These are phyloP conservation scores for Tamandua tetradactyla DNA, from an alignment of 2,797 vertebrate genomes.

Conservation along the genomic window DNA sequence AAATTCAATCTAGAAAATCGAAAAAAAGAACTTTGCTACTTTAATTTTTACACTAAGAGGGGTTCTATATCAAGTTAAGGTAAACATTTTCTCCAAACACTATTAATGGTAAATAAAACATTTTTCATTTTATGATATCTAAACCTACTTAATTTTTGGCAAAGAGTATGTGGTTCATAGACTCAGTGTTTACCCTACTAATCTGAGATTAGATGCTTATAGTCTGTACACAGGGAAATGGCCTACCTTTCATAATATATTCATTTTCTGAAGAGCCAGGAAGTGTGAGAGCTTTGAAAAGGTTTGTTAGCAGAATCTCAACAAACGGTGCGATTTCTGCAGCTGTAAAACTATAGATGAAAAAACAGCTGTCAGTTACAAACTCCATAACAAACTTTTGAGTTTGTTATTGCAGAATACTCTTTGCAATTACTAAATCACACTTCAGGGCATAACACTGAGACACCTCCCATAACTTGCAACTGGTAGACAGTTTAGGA, in stretches of 20 bases:
- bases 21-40: background rate
- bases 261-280: slow-evolving; percentile 98
- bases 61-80: background rate
- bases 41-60: slow-evolving; percentile 25
- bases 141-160: background rate
- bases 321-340: slow-evolving; percentile 94
- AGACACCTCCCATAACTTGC: slow-evolving; percentile 36
- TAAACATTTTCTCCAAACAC: slow-evolving; percentile 7
- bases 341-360: slow-evolving; percentile 90
- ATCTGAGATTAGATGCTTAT: slow-evolving; percentile 18
- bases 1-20: slow-evolving; percentile 18
- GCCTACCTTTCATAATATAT: slow-evolving; percentile 99
- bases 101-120: background rate
- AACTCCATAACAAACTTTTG: slow-evolving; percentile 54
- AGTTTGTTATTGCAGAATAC: slow-evolving; percentile 39
- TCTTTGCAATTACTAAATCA: slow-evolving; percentile 38
- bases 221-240: slow-evolving; percentile 50
- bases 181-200: background rate
- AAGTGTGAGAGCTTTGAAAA: slow-evolving; percentile 95
- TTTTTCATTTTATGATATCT: slow-evolving; percentile 1
- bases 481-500: background rate
- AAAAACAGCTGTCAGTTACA: slow-evolving; percentile 81
- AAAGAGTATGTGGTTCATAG: background rate
- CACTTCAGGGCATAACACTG: background rate
- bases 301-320: slow-evolving; percentile 95